phyloP scores from a whole-genome alignment of 2,888 invertebrate species.

The Hypena proboscidalis region DNA sequence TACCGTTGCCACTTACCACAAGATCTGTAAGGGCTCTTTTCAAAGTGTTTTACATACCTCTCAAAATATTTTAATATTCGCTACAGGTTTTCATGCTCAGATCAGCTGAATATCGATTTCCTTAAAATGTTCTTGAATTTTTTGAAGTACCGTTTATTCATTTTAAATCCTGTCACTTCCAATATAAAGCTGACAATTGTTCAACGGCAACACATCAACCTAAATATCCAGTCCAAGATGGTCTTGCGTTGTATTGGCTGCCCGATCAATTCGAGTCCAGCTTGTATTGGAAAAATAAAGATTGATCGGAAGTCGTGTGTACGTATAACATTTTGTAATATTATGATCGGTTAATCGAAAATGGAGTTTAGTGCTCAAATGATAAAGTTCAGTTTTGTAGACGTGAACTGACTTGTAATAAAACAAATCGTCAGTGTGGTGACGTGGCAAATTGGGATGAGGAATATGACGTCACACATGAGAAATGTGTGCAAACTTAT shows the following conservation, averaged over 20 bases:
- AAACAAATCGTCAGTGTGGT: slow-evolving; percentile 10
- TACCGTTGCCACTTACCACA: too few species aligned
- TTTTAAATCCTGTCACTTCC: slow-evolving; percentile 7
- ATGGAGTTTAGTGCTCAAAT: neutral
- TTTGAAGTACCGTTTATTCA: neutral
- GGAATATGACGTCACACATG: slow-evolving; percentile 17
- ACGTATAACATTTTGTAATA: slow-evolving; percentile 5
- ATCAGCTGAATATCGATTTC: slow-evolving; percentile 16
- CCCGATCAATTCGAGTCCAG: too few species aligned
- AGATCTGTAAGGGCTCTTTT: too few species aligned
- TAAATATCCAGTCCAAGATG: too few species aligned
- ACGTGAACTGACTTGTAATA: slow-evolving; percentile 4
- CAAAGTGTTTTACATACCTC: neutral
- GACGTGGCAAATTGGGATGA: slow-evolving; percentile 13
- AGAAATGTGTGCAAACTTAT: slow-evolving; percentile 3
- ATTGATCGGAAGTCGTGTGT: too few species aligned
- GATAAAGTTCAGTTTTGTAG: slow-evolving; percentile 2
- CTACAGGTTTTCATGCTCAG: slow-evolving; percentile 9
- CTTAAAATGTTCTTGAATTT: slow-evolving; percentile 4
- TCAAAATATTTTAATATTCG: slow-evolving; percentile 4
- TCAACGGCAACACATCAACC: too few species aligned
- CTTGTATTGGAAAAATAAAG: too few species aligned
- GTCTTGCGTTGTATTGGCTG: too few species aligned
- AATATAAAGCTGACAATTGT: neutral
- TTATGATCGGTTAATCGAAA: slow-evolving; percentile 1